phyloP scores from a whole-genome alignment of 2,888 invertebrate genomes.

The Spodoptera picta region DNA sequence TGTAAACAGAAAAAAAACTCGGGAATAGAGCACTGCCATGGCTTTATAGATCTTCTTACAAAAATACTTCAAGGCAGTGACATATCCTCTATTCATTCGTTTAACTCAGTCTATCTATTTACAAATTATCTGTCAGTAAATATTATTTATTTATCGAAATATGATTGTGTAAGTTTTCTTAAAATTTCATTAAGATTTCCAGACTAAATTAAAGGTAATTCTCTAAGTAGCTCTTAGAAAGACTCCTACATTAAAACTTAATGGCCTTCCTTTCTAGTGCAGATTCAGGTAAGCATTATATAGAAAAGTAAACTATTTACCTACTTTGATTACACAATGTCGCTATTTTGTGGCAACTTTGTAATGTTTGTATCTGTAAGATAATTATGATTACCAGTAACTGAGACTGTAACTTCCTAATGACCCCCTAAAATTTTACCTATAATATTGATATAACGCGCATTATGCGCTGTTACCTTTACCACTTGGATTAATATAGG shows the following conservation, averaged over 20 bases:
- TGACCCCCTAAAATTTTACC: too few relatives aligned
- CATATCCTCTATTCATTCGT: slow-evolving; percentile 12
- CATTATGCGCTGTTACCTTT: too few relatives aligned
- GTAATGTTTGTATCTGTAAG: too few relatives aligned
- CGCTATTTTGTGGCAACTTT: too few relatives aligned
- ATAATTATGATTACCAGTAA: too few relatives aligned
- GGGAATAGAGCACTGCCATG: slow-evolving; percentile 21
- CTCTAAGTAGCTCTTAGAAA: slow-evolving; percentile 10
- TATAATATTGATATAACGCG: too few relatives aligned
- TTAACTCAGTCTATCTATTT: neutral
- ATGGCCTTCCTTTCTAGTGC: slow-evolving; percentile 18
- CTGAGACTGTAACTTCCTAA: too few relatives aligned
- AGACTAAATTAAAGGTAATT: slow-evolving; percentile 22
- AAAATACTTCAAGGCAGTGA: slow-evolving; percentile 8
- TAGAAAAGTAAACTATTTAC: neutral
- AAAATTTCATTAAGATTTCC: neutral
- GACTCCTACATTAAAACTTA: neutral
- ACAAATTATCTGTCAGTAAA: slow-evolving; percentile 43
- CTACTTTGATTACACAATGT: too few relatives aligned
- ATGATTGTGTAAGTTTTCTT: slow-evolving; percentile 1
- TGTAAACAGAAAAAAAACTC: too few relatives aligned
- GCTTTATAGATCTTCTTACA: slow-evolving; percentile 41
- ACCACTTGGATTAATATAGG: too few relatives aligned
- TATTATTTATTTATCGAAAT: slow-evolving; percentile 16
- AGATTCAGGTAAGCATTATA: slow-evolving; percentile 25